Percentiles rank a stretch among this genome's conserved stretches.
Conservation (phyloP, 2,113 vertebrate genomes). For the Numenius arquata region DNA sequence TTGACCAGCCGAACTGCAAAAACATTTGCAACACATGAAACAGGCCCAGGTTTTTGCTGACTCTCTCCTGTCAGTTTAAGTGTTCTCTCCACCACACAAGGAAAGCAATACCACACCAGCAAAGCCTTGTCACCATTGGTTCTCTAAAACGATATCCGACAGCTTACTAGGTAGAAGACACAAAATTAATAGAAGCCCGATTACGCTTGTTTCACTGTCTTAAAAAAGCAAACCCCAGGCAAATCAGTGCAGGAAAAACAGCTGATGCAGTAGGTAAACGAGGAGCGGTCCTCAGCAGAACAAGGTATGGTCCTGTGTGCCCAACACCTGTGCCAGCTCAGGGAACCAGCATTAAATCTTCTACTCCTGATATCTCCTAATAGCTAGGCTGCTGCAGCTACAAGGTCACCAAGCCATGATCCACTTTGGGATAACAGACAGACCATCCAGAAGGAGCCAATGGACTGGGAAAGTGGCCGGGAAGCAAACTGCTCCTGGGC, state of each 20-base stretch:
- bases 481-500: neutral
- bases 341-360: neutral
- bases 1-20: neutral
- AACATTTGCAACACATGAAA: neutral
- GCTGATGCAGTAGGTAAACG: neutral
- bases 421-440: neutral
- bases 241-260: neutral
- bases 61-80: neutral
- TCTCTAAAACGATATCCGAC: fast-evolving
- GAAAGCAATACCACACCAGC: neutral
- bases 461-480: neutral
- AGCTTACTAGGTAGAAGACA: neutral
- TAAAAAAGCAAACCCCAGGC: neutral
- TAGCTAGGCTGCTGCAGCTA: neutral
- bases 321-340: neutral
- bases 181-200: neutral
- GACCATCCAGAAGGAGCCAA: neutral
- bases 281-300: neutral
- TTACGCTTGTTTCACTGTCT: fast-evolving
- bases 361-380: neutral
- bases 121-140: neutral
- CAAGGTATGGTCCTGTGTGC: neutral
- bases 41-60: neutral
- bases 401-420: neutral
- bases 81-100: neutral